Conservation (phyloP, 2,888 invertebrate genomes). For the Patella pellucida region DNA sequence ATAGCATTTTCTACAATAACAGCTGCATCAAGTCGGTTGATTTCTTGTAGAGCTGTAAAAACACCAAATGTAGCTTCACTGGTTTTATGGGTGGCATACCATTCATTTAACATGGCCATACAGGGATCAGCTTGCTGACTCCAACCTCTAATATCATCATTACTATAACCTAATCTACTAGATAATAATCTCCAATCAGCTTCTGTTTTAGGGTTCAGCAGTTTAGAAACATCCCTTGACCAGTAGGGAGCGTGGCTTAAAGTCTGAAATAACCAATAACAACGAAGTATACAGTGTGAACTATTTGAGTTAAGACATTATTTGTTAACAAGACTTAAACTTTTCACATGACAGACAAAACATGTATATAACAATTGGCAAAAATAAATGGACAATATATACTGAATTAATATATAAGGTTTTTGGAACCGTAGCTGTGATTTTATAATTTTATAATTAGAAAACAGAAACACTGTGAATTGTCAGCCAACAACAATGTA, state of each 20-base stretch:
- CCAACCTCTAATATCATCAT: conserved; percentile 65
- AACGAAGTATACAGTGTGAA: conserved; percentile 39
- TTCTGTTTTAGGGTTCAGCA: conserved; percentile 59
- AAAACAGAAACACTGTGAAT: too few relatives aligned
- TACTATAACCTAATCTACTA: conserved; percentile 62
- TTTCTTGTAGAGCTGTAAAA: conserved; percentile 58
- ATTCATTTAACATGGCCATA: conserved; percentile 66
- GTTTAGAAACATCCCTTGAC: conserved; percentile 63
- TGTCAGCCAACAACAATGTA: too few relatives aligned
- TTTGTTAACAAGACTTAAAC: neutral
- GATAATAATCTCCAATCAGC: conserved; percentile 67
- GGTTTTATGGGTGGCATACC: conserved; percentile 66
- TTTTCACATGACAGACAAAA: neutral
- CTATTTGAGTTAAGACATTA: too few relatives aligned
- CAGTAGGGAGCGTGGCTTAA: conserved; percentile 66
- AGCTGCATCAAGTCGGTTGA: conserved; percentile 62
- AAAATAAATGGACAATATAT: neutral
- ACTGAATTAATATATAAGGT: neutral
- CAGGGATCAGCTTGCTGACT: conserved; percentile 65
- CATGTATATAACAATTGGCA: too few relatives aligned
- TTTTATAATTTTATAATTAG: too few relatives aligned
- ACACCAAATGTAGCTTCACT: conserved; percentile 60
- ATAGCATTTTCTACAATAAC: conserved; percentile 63
- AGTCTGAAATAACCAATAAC: conserved; percentile 45
- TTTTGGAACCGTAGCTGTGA: neutral